A percentile compares a stretch with the other conserved stretches of the same genome.
These are phyloP conservation scores for Scolopax rusticola DNA, from an alignment of 2,797 vertebrate genomes.

Conservation along the genomic window DNA sequence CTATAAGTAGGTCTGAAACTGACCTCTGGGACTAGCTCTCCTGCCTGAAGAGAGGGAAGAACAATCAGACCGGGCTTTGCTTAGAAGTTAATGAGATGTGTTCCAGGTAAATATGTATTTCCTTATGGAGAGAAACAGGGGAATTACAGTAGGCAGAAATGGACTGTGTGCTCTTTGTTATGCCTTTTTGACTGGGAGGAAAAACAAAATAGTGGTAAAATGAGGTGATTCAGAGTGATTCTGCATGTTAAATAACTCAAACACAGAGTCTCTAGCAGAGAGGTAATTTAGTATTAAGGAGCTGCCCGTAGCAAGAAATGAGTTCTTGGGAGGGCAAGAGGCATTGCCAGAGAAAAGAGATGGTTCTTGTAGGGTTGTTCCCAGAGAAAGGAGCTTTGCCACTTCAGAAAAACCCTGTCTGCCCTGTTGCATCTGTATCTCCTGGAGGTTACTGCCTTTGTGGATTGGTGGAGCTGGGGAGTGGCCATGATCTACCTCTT, in stretches of 20 bases:
- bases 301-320: constrained; percentile 16
- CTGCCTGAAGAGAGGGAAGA: not conserved
- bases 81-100: not conserved
- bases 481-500: rapidly evolving
- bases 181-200: not conserved
- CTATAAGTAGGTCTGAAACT: not conserved
- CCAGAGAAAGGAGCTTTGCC: not conserved
- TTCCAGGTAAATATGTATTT: not conserved
- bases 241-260: constrained; percentile 20
- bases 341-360: not conserved
- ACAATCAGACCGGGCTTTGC: not conserved
- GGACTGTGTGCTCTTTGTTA: not conserved
- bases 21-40: not conserved
- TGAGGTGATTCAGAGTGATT: not conserved
- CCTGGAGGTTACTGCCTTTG: not conserved
- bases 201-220: not conserved
- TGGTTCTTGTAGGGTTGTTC: not conserved
- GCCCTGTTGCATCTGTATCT: not conserved
- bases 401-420: not conserved
- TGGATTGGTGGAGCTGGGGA: not conserved
- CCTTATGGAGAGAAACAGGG: not conserved
- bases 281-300: constrained; percentile 2
- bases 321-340: constrained; percentile 4
- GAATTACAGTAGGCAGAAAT: not conserved
- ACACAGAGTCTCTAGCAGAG: not conserved